phyloP scores from a whole-genome alignment of 2,888 invertebrate species.

The Nymphalis polychloros region DNA sequence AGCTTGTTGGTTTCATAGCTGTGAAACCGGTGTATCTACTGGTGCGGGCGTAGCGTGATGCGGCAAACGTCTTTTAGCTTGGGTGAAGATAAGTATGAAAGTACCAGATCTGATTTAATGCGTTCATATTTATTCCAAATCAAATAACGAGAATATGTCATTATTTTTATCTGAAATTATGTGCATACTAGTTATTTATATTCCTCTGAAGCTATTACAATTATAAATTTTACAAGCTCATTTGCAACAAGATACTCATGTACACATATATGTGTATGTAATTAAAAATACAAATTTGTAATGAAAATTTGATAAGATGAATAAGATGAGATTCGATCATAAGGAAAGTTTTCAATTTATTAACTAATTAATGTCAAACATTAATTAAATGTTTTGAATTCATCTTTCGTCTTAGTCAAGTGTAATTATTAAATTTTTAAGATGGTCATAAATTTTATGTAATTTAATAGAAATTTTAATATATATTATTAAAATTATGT shows the following conservation, averaged over 20 bases:
- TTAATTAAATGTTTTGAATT: slow-evolving; percentile 14
- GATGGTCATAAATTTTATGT: background rate
- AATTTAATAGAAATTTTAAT: background rate
- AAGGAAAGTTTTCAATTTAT: slow-evolving; percentile 9
- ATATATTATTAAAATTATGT: too few relatives aligned
- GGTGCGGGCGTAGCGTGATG: slow-evolving; percentile 61
- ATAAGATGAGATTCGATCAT: background rate
- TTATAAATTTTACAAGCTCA: too few relatives aligned
- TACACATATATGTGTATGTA: too few relatives aligned
- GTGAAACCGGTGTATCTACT: slow-evolving; percentile 53
- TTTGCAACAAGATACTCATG: too few relatives aligned
- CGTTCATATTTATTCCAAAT: background rate
- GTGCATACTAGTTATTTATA: background rate
- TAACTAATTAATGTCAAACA: slow-evolving; percentile 16
- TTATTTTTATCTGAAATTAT: background rate
- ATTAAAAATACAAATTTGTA: too few relatives aligned
- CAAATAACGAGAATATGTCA: background rate
- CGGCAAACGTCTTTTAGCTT: slow-evolving; percentile 55
- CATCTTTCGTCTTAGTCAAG: slow-evolving; percentile 5
- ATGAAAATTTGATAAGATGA: too few relatives aligned
- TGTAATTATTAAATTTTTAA: slow-evolving; percentile 25
- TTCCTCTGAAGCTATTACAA: background rate
- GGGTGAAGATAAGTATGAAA: slow-evolving; percentile 37
- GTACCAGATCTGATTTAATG: slow-evolving; percentile 3
- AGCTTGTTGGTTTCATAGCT: slow-evolving; percentile 55